phyloP scores from a whole-genome alignment of 37 sponge, comb jelly and placozoan genomes.

The Diacarnus erythraeanus region DNA sequence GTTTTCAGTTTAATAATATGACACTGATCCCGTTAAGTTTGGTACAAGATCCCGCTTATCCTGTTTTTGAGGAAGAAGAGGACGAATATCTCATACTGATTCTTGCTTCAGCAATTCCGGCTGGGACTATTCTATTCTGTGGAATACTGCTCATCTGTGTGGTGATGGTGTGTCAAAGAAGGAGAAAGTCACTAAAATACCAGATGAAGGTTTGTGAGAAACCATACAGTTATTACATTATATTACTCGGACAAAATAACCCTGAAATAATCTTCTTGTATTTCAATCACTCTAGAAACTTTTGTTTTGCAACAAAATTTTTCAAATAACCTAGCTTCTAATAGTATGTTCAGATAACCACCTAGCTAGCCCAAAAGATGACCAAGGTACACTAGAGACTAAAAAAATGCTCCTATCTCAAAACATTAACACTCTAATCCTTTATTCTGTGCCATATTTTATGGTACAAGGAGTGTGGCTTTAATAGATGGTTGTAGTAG shows the following conservation, averaged over 20 bases:
- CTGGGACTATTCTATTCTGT: conserved; percentile 14
- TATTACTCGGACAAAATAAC: not conserved
- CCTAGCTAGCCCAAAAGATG: too few relatives aligned
- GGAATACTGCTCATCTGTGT: conserved; percentile 12
- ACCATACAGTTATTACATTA: not conserved
- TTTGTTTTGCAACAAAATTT: too few relatives aligned
- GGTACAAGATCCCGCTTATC: conserved; percentile 33
- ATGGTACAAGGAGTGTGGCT: too few relatives aligned
- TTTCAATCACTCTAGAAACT: too few relatives aligned
- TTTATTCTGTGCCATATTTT: too few relatives aligned
- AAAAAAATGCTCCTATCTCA: too few relatives aligned
- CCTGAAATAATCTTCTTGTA: too few relatives aligned
- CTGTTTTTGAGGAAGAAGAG: not conserved
- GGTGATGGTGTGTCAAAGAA: not conserved
- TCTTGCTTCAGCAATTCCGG: conserved; percentile 33
- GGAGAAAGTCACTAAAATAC: not conserved
- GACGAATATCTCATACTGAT: conserved; percentile 39
- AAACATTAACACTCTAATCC: too few relatives aligned
- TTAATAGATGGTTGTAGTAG: too few relatives aligned
- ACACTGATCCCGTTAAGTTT: conserved; percentile 18
- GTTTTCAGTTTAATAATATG: conserved; percentile 22
- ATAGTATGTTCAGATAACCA: too few relatives aligned
- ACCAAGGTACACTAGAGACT: too few relatives aligned
- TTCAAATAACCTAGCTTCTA: too few relatives aligned
- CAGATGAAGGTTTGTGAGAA: not conserved